These are phyloP conservation scores for Nipponia nippon DNA, from an alignment of 2,113 vertebrate genomes.

Conservation along the genomic window DNA sequence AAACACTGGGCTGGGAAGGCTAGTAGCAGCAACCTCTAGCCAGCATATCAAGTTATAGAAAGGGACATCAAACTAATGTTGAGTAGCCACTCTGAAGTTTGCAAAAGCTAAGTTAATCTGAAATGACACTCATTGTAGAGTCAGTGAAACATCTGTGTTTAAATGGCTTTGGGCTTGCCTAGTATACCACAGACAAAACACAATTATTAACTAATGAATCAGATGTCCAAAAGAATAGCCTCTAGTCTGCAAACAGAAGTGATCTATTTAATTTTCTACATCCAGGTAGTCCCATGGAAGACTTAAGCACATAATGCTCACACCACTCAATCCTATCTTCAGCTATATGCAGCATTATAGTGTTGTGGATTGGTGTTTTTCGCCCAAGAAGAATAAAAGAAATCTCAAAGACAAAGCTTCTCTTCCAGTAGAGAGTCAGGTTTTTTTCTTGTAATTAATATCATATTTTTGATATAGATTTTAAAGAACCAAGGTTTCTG, in stretches of 20 bases:
- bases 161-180: neutral
- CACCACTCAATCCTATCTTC: neutral
- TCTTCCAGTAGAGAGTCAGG: neutral
- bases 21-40: neutral
- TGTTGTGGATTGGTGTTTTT: neutral
- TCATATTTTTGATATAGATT: neutral
- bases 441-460: neutral
- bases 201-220: neutral
- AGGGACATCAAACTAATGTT: neutral
- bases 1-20: neutral
- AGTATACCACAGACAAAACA: neutral
- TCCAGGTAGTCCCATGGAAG: neutral
- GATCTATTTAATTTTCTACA: neutral
- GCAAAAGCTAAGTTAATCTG: neutral
- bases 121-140: neutral
- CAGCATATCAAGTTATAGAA: neutral
- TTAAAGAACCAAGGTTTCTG: slow-evolving; percentile 13
- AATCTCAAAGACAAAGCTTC: neutral
- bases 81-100: neutral
- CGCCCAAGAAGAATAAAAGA: neutral
- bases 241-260: neutral
- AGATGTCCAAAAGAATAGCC: neutral
- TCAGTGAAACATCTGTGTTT: neutral
- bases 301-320: neutral
- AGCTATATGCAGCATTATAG: neutral